Evolutionary conservation across 2,797 vertebrate genomes (phyloP), one percentile per base, ranked within the genome.

Genomic region (Rallus crepitans): DNA sequence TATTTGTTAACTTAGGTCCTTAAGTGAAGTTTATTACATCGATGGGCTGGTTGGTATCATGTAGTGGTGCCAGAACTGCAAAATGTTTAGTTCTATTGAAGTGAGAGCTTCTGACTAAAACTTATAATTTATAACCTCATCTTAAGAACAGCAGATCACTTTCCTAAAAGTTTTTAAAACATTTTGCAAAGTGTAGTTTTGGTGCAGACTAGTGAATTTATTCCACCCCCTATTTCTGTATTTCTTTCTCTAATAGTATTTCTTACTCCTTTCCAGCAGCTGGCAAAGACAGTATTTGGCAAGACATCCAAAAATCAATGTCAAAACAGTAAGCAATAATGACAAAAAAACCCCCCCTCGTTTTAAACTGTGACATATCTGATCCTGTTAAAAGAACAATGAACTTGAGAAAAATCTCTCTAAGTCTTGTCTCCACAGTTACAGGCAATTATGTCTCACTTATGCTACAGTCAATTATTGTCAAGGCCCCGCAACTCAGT

Each of bases 21-120:
- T 47, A 4, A 47, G 31, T 16, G 30, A 30, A 30, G 35, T 66
- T 73, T 27, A 52, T 47, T 80, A 66, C n/a, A 31, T 30, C 20
- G 45, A 1, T 6, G 5, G 3, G 2, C 14, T 40, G 12, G 4
- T 4, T 61, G 31, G n/a, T 25, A 92, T 31, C 47, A 48, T 1
- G 1, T 5, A 48, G 40, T 4, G 14, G 11, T 45, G 25, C 20
- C 64, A 63, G 33, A 93, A 61, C 45, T 66, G 72, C 11, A 45
- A 56, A 56, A 60, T 3, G 11, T n/a, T 78, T 60, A 84, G 42
- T 40, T 5, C 17, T 71, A n/a, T 15, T 45, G 14, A 86, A 80
- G 7, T 27, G 20, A 61, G 31, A 60, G 42, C 52, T 82, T 55
- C 72, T 56, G 42, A 37, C 42, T 59, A 24, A 7, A 77, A 50